Percentiles rank a stretch among this genome's conserved stretches.
Conservation (phyloP, 2,113 vertebrate genomes). For the Phyllostomus hastatus region DNA sequence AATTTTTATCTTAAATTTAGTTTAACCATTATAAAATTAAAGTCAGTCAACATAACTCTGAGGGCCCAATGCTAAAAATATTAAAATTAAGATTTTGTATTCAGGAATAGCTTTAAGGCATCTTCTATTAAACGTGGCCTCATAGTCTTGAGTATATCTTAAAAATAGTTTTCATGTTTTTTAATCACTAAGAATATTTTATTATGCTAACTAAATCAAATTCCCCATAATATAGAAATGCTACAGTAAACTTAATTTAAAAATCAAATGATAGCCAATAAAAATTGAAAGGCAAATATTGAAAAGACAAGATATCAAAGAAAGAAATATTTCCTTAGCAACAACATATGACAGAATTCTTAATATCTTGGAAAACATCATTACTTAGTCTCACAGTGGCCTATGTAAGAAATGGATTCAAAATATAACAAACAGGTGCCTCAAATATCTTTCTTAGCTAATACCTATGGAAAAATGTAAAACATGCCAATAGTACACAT, state of each 20-base stretch:
- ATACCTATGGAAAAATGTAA: neutral
- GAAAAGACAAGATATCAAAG: slow-evolving; percentile 38
- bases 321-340: slow-evolving; percentile 20
- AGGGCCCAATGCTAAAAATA: neutral
- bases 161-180: slow-evolving; percentile 19
- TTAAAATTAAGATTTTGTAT: slow-evolving; percentile 40
- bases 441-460: neutral
- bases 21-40: slow-evolving; percentile 23
- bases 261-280: neutral
- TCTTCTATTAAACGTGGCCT: slow-evolving; percentile 60
- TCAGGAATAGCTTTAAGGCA: slow-evolving; percentile 54
- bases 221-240: slow-evolving; percentile 57
- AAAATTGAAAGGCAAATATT: slow-evolving; percentile 42
- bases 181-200: slow-evolving; percentile 73
- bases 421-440: neutral
- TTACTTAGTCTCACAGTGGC: neutral
- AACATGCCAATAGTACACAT: neutral
- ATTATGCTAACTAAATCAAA: slow-evolving; percentile 67
- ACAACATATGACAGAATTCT: neutral
- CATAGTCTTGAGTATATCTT: slow-evolving; percentile 59
- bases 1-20: neutral
- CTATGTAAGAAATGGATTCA: neutral
- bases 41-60: slow-evolving; percentile 63
- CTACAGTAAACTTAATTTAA: slow-evolving; percentile 49
- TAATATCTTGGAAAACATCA: neutral